Percentiles rank a stretch among this genome's conserved stretches.
These are phyloP conservation scores for Ceratoteleas bidentatus DNA, from an alignment of 1,140 invertebrate species.

Conservation along the genomic window DNA sequence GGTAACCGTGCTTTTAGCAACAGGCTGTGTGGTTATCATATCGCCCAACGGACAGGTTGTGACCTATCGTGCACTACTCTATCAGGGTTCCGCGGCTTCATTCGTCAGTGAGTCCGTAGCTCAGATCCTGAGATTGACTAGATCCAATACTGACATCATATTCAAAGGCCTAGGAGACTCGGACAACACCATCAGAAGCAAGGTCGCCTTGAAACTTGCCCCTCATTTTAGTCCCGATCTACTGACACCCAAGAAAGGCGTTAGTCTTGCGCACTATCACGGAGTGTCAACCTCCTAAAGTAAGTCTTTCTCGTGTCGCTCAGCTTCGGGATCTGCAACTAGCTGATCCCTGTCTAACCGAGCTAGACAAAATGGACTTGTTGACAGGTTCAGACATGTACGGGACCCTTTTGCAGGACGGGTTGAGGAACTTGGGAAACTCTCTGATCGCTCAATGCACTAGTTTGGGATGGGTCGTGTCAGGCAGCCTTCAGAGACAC, in stretches of 20 bases:
- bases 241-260: too few species aligned
- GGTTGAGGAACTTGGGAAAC: too few species aligned
- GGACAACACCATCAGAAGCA: too few species aligned
- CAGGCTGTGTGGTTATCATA: neutral
- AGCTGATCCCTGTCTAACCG: neutral
- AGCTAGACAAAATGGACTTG: neutral
- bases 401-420: neutral
- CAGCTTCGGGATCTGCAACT: neutral
- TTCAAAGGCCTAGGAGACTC: neutral
- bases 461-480: too few species aligned
- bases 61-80: neutral
- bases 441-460: constrained; percentile 7
- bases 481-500: too few species aligned
- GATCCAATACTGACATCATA: neutral
- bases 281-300: neutral
- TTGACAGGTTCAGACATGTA: neutral
- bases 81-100: neutral
- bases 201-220: too few species aligned
- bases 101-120: neutral
- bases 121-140: neutral
- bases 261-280: neutral
- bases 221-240: neutral
- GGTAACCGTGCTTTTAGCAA: neutral
- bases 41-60: neutral
- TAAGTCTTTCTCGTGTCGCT: neutral